Base-by-base conservation (phyloP, 2,888 invertebrate genomes). In the Drosophila infuscata region DNA sequence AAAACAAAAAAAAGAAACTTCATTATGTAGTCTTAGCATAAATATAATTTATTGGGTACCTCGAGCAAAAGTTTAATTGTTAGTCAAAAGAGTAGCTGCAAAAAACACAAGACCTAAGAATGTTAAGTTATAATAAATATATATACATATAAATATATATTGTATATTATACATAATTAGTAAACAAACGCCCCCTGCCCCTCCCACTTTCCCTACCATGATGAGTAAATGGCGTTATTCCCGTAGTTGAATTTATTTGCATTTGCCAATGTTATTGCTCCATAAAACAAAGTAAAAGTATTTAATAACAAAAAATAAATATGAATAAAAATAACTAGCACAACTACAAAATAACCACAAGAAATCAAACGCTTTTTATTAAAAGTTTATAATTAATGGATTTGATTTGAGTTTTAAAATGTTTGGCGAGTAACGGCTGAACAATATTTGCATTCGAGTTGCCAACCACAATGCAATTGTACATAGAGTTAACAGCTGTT, bases 191-290 rank as follows among this genome's bases (percentile, higher is more conserved):
- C 25, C 58, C 36, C 33, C n/a, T 29, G 30, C 17, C 61, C 48
- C 32, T 11, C 20, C 32, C 51, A 69, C n/a, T 30, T n/a, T 29
- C 58, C 54, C 49, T 11, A 9, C 17, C 20, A 6, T 15, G 20
- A 12, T 30, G 56, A 38, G 32, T 59, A 51, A 57, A 61, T 52
- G 61, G 48, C 48, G 61, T 75, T 70, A 67, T 51, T 35, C 64
- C 38, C 73, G 85, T 85, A 85, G 85, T 83, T 81, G 70, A 82
- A 88, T 79, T 88, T 83, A 74, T 88, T 83, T 77, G 72, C 76
- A 76, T 80, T 74, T 65, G 69, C 62, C 74, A 71, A 71, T 74
- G 80, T 80, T 80, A 77, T 77, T 81, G 79, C 75, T 79, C 75
- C 74, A 82, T 71, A 83, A 59, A 51, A 43, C n/a, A 64, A 52